Percentiles rank a stretch among this genome's conserved stretches.
phyloP scores from a whole-genome alignment of 1,140 invertebrate species.

The Ectropis grisescens region DNA sequence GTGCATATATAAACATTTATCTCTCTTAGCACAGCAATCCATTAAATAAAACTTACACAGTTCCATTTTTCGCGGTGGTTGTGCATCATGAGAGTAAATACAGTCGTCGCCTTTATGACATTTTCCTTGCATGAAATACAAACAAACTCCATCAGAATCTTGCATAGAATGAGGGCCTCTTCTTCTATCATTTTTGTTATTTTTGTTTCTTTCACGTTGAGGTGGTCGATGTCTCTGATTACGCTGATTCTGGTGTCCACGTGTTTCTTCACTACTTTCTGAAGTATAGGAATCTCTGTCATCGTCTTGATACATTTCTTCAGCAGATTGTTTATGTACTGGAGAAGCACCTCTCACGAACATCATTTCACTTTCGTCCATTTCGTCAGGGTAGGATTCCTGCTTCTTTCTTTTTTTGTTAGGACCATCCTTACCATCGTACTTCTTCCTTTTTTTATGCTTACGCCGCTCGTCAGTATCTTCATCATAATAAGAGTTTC shows the following conservation, averaged over 20 bases:
- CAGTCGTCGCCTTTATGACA: constrained; percentile 83
- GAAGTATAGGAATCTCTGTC: constrained; percentile 69
- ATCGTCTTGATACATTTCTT: constrained; percentile 37
- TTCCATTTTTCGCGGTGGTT: constrained; percentile 90
- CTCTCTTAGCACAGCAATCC: constrained; percentile 95
- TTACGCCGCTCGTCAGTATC: constrained; percentile 63
- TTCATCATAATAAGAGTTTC: constrained; percentile 67
- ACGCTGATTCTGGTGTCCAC: constrained; percentile 43
- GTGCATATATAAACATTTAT: constrained; percentile 97
- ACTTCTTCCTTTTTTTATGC: constrained; percentile 66
- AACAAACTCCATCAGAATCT: constrained; percentile 80
- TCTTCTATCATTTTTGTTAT: constrained; percentile 48
- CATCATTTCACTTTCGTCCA: constrained; percentile 84
- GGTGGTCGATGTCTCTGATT: constrained; percentile 33
- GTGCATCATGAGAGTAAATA: constrained; percentile 87
- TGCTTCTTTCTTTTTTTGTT: constrained; percentile 66
- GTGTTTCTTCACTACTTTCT: constrained; percentile 68
- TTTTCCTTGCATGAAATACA: constrained; percentile 89
- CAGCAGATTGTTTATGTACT: constrained; percentile 48
- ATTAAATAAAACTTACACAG: constrained; percentile 97
- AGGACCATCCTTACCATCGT: constrained; percentile 50
- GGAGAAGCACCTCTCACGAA: constrained; percentile 81
- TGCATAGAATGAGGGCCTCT: constrained; percentile 66
- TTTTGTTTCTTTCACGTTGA: constrained; percentile 60
- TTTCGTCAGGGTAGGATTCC: constrained; percentile 72